Evolutionary conservation across 1,140 invertebrate genomes (phyloP).

Genomic region (Steinernema feltiae): DNA sequence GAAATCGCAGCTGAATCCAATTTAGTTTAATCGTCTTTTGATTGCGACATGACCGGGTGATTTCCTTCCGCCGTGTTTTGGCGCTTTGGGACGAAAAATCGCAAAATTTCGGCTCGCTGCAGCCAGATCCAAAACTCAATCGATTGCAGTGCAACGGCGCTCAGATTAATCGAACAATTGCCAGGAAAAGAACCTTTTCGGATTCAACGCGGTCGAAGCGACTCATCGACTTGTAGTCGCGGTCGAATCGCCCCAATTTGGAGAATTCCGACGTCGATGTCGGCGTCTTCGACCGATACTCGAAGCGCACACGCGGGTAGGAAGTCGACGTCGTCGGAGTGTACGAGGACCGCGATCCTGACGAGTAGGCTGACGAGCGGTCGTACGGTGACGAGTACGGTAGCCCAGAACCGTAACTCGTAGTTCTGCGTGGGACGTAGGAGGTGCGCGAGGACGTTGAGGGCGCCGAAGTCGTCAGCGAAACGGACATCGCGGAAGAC

Average conservation of each 20-base stretch:
- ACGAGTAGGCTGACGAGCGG: neutral
- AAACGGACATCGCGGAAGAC: neutral
- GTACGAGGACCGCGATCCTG: neutral
- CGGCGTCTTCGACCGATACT: constrained; percentile 29
- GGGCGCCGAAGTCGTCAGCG: neutral
- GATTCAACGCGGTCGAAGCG: constrained; percentile 16
- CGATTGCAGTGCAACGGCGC: too few species aligned
- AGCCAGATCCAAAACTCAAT: too few species aligned
- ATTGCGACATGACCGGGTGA: too few species aligned
- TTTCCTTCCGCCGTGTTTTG: too few species aligned
- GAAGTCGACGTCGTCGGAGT: constrained; percentile 12
- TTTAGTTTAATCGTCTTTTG: too few species aligned
- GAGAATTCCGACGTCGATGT: constrained; percentile 2
- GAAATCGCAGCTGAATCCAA: too few species aligned
- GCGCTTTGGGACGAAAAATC: too few species aligned
- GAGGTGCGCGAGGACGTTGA: neutral
- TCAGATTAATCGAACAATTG: neutral
- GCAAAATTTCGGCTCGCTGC: too few species aligned
- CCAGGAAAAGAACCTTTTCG: neutral
- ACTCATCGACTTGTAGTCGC: constrained; percentile 32
- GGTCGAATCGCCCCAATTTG: constrained; percentile 6
- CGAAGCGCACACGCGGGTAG: constrained; percentile 18
- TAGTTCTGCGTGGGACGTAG: neutral
- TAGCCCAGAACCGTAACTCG: constrained; percentile 22
- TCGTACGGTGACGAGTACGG: constrained; percentile 22